These are phyloP conservation scores for Prionace glauca DNA, from an alignment of 2,797 vertebrate genomes.

Conservation along the genomic window DNA sequence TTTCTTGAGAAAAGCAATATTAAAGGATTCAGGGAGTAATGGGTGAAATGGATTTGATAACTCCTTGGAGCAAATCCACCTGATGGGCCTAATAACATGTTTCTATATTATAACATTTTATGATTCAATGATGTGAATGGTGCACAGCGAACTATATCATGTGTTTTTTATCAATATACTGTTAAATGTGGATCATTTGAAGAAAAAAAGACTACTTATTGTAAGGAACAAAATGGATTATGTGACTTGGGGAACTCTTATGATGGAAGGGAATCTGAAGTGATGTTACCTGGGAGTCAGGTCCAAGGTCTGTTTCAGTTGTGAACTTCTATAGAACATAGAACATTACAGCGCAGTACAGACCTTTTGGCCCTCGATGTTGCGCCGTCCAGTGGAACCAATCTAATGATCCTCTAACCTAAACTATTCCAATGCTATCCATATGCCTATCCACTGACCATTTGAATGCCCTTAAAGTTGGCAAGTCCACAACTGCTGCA, in stretches of 20 bases:
- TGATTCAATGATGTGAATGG: not conserved
- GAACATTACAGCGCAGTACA: too few species aligned
- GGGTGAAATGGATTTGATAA: not conserved
- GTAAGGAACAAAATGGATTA: not conserved
- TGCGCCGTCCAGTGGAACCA: too few species aligned
- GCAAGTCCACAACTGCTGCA: too few species aligned
- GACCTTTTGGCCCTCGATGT: too few species aligned
- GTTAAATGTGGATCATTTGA: not conserved
- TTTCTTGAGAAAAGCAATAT: not conserved
- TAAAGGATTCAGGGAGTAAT: not conserved
- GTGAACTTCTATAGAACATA: too few species aligned
- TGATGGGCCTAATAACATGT: not conserved
- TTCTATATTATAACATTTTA: not conserved
- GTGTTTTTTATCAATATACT: not conserved
- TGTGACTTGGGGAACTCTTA: not conserved
- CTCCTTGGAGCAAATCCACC: not conserved
- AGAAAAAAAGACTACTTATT: not conserved
- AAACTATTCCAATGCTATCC: too few species aligned
- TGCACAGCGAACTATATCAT: not conserved
- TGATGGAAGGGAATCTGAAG: not conserved
- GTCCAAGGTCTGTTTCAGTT: too few species aligned
- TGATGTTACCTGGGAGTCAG: not conserved
- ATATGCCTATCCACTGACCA: too few species aligned
- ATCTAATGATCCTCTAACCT: too few species aligned
- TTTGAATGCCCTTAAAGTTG: too few species aligned